A percentile compares a stretch with the other conserved stretches of the same genome.
Evolutionary conservation across 2,113 vertebrate genomes (phyloP).

Genomic region (Megalops atlanticus): DNA sequence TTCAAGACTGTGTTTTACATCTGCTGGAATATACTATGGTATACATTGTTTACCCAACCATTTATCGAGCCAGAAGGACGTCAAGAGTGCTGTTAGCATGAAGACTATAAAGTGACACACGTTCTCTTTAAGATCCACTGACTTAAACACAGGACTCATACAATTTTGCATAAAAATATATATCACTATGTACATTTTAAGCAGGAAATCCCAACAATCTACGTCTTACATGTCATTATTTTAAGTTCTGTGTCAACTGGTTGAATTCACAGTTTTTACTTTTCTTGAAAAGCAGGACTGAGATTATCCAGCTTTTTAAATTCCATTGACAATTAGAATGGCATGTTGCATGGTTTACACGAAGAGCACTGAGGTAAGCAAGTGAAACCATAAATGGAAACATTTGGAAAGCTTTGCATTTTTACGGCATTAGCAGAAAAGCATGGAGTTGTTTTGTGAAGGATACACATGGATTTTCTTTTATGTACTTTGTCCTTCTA

Average conservation of each 20-base stretch:
- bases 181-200: constrained; percentile 48
- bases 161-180: constrained; percentile 43
- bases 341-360: neutral
- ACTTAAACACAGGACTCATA: constrained; percentile 28
- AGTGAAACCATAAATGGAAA: constrained; percentile 11
- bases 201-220: constrained; percentile 23
- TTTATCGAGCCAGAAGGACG: constrained; percentile 8
- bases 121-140: neutral
- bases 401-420: constrained; percentile 9
- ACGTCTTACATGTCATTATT: neutral
- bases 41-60: neutral
- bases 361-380: constrained; percentile 6
- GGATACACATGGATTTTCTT: neutral
- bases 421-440: constrained; percentile 17
- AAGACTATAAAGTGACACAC: neutral
- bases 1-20: neutral
- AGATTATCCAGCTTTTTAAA: neutral
- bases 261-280: neutral
- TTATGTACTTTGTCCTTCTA: neutral
- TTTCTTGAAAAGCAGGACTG: neutral
- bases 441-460: neutral
- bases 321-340: neutral
- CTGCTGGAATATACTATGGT: constrained; percentile 6
- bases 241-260: constrained; percentile 2
- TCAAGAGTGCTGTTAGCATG: neutral